Base-by-base conservation (phyloP, 1,140 invertebrate species). In the Camponotus vicinus region DNA sequence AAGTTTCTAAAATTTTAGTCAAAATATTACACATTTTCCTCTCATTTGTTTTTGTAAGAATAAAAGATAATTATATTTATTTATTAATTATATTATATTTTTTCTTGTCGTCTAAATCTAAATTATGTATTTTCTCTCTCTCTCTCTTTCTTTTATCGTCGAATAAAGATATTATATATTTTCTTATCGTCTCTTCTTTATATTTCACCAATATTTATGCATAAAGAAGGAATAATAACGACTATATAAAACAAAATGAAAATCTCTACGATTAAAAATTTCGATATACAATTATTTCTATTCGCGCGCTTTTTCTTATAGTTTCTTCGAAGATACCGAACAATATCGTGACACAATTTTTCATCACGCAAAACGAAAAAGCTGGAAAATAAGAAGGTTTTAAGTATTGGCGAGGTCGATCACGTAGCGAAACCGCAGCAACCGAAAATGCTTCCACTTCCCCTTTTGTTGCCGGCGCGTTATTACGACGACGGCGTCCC, bases 401-500 rank as follows among this genome's bases (percentile, higher is more conserved):
- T 83, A 73, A 83, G 69, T 75, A 71, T 52, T 52, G 55, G 52
- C 55, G 3, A 73, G 73, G 79, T 83, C 57, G 79, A 83, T 83
- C 67, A 59, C 40, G 40, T 61, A 73, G 55, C 67, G 52, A 40
- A 40, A 21, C n/a, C 21, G 27, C 52, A 27, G 42, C 49, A 70
- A 18, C 32, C 66, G 42, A 70, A 77, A 80, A 73, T 32, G 40
- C 40, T 75, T 5, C 69, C 18, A 69, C 66, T 55, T 85, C 61
- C 63, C 49, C 67, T 40, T 85, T 69, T 89, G 77, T 83, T 70
- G 66, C 80, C 83, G 66, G 45, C 71, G 70, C 78, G 59, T 86
- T 89, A 86, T 86, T 86, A 85, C 85, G 73, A 69, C 67, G 83
- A 77, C 63, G 42, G 59, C 82, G 63, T 52, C 49, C 75, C 73